These are phyloP conservation scores for Araneus ventricosus DNA, from an alignment of 1,140 invertebrate genomes.

Conservation along the genomic window DNA sequence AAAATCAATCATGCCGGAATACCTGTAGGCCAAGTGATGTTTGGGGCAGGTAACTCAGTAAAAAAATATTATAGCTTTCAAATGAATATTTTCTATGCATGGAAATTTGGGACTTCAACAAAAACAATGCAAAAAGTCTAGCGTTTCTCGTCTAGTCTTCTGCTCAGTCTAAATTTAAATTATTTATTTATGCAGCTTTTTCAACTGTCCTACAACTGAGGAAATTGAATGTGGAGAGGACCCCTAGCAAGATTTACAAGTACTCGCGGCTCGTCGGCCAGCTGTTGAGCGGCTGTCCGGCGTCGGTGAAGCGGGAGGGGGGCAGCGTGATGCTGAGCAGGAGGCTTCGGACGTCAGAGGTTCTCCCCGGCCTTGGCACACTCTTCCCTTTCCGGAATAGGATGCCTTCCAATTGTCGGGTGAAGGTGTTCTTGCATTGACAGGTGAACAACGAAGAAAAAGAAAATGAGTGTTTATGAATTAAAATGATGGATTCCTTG, in stretches of 20 bases:
- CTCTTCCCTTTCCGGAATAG: conserved; percentile 24
- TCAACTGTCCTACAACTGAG: neutral
- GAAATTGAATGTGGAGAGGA: neutral
- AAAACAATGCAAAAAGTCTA: neutral
- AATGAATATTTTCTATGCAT: too few relatives aligned
- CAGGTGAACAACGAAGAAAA: too few relatives aligned
- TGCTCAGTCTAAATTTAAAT: too few relatives aligned
- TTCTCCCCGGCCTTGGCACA: conserved; percentile 43
- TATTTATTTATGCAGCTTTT: neutral
- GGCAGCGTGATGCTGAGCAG: neutral
- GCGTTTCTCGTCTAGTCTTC: too few relatives aligned
- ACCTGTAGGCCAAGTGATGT: too few relatives aligned
- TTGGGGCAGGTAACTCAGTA: too few relatives aligned
- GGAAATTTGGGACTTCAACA: neutral
- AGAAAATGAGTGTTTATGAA: too few relatives aligned
- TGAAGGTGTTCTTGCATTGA: too few relatives aligned
- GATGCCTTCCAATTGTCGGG: neutral
- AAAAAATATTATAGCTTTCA: too few relatives aligned
- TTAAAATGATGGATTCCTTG: too few relatives aligned
- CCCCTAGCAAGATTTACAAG: neutral
- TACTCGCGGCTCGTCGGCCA: conserved; percentile 5
- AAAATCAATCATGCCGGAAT: too few relatives aligned
- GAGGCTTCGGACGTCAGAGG: conserved; percentile 27
- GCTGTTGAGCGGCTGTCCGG: conserved; percentile 26
- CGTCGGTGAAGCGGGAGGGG: neutral